phyloP scores from a whole-genome alignment of 2,797 vertebrate species.

The Pempheris klunzingeri region DNA sequence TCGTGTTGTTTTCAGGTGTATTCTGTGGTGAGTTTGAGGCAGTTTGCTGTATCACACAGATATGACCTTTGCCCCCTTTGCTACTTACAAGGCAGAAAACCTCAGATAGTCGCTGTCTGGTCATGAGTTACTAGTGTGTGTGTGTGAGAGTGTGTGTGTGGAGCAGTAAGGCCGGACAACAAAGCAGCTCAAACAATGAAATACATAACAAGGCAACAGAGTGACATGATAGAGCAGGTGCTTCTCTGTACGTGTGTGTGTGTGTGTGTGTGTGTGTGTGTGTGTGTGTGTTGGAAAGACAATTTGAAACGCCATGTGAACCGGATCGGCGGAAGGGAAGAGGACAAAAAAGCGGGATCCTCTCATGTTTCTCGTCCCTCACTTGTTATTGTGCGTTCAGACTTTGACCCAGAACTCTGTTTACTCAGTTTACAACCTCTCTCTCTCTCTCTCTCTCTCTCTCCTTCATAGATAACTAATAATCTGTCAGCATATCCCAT shows the following conservation, averaged over 20 bases:
- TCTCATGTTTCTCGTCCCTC: conserved; percentile 68
- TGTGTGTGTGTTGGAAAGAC: conserved; percentile 47
- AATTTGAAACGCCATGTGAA: conserved; percentile 67
- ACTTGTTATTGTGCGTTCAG: conserved; percentile 68
- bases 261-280: conserved; percentile 41
- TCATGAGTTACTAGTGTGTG: background rate
- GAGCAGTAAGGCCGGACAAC: background rate
- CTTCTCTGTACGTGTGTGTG: conserved; percentile 22
- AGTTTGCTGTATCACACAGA: background rate
- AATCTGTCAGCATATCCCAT: conserved; percentile 22
- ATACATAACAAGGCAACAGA: conserved; percentile 31
- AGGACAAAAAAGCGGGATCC: conserved; percentile 69
- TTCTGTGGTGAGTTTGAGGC: background rate
- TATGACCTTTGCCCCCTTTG: conserved; percentile 58
- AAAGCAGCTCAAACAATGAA: background rate
- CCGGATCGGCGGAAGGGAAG: conserved; percentile 52
- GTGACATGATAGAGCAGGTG: conserved; percentile 20
- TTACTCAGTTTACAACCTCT: conserved; percentile 59
- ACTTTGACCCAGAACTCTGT: conserved; percentile 80
- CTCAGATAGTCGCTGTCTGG: background rate
- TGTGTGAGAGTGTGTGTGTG: background rate
- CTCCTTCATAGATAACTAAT: conserved; percentile 54
- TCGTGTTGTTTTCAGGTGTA: background rate
- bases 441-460: too few relatives aligned
- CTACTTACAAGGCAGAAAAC: conserved; percentile 18